A percentile compares a stretch with the other conserved stretches of the same genome.
Conservation (phyloP, 2,113 vertebrate genomes). For the Pycnonotus jocosus region DNA sequence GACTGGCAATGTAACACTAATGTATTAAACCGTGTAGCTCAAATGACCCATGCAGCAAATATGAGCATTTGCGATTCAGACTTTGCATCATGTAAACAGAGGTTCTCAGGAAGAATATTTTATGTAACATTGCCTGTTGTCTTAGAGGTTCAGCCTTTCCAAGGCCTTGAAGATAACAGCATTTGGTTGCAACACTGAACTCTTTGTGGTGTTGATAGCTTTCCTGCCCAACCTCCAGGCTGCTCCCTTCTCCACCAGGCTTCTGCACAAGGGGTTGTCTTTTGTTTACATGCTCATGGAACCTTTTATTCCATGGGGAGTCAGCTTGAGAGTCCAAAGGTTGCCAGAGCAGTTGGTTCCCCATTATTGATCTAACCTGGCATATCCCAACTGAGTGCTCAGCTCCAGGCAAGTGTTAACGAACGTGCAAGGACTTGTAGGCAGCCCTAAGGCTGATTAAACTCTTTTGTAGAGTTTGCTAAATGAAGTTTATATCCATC, state of each 20-base stretch:
- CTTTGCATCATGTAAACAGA: background rate
- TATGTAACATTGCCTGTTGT: background rate
- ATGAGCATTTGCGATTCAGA: background rate
- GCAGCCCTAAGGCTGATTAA: background rate
- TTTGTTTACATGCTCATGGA: background rate
- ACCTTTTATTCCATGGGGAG: background rate
- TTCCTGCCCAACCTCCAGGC: background rate
- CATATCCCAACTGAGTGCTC: background rate
- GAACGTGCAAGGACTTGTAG: background rate
- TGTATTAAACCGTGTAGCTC: background rate
- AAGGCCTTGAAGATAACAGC: background rate
- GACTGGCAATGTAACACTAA: background rate
- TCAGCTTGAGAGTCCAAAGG: background rate
- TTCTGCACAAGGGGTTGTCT: background rate
- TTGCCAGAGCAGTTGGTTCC: background rate
- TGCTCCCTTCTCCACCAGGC: background rate
- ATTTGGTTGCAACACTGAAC: background rate
- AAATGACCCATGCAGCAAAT: background rate
- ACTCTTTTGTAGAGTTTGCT: background rate
- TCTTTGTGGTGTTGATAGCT: accelerated
- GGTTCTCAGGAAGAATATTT: background rate
- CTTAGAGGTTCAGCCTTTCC: background rate
- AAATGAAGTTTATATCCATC: background rate
- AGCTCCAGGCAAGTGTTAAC: background rate
- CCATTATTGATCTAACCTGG: background rate